phyloP scores from a whole-genome alignment of 35 echinoderm and acorn worm genomes.

The Apostichopus japonicus region DNA sequence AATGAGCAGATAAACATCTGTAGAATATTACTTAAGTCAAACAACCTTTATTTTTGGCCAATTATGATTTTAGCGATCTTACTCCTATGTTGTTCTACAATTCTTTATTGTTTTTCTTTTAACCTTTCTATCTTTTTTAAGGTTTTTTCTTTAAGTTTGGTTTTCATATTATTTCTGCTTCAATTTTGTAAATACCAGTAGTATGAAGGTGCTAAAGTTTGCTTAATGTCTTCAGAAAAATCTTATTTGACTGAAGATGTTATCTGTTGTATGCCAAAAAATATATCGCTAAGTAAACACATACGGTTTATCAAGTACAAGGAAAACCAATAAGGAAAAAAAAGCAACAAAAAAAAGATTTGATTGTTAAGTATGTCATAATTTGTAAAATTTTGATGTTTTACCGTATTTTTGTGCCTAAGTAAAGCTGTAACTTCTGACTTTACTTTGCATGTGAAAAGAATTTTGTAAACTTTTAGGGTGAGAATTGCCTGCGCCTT shows the following conservation, averaged over 20 bases:
- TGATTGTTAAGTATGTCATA: conserved; percentile 8
- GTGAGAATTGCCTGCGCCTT: conserved; percentile 14
- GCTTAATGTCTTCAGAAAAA: background rate
- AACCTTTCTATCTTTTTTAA: background rate
- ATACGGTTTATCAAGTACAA: background rate
- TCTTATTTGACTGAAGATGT: background rate
- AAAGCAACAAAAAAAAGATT: background rate
- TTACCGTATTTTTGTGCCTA: conserved; percentile 43
- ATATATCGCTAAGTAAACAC: background rate
- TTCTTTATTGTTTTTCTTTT: background rate
- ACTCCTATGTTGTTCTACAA: background rate
- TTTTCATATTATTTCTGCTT: background rate
- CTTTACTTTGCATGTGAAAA: conserved; percentile 44
- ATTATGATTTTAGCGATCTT: background rate
- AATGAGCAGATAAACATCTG: background rate
- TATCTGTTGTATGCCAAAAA: background rate
- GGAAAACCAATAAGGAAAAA: background rate
- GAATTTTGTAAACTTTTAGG: conserved; percentile 21
- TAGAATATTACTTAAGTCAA: background rate
- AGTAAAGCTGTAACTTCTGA: background rate
- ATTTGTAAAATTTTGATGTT: conserved; percentile 29
- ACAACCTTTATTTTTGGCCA: no score
- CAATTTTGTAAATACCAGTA: conserved; percentile 26
- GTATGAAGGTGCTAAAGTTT: conserved; percentile 34
- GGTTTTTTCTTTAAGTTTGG: background rate